phyloP scores from a whole-genome alignment of 1,140 invertebrate species.

The Rhagoletis pomonella region DNA sequence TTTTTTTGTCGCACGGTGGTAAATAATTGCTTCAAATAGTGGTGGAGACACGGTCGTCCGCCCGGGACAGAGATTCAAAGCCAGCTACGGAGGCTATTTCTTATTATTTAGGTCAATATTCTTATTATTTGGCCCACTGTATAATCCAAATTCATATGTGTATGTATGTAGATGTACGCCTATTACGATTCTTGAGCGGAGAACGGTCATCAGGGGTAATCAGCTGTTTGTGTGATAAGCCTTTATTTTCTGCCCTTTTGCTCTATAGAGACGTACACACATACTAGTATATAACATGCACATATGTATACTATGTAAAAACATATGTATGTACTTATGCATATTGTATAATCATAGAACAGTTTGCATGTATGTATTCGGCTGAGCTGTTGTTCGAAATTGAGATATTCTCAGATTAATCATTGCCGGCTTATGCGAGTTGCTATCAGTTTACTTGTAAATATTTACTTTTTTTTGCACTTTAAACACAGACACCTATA shows the following conservation, averaged over 20 bases:
- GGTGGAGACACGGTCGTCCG: too few species aligned
- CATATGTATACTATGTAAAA: too few species aligned
- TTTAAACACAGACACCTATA: not conserved
- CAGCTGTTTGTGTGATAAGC: slow-evolving; percentile 39
- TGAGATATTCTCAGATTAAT: slow-evolving; percentile 30
- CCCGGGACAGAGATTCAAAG: too few species aligned
- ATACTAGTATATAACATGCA: not conserved
- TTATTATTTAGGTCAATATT: too few species aligned
- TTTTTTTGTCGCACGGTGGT: too few species aligned
- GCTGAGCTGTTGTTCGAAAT: not conserved
- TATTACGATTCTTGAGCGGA: not conserved
- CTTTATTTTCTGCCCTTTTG: not conserved
- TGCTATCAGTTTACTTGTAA: not conserved
- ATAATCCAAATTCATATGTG: not conserved
- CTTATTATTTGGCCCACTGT: too few species aligned
- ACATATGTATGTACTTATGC: not conserved
- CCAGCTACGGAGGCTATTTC: too few species aligned
- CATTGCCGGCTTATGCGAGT: slow-evolving; percentile 3
- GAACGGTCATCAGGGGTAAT: slow-evolving; percentile 1
- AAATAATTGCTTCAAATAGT: too few species aligned
- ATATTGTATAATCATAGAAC: not conserved
- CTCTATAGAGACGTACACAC: not conserved
- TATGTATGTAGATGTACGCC: not conserved
- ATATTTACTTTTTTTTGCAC: not conserved
- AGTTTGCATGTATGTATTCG: not conserved